Evolutionary conservation across 2,797 vertebrate genomes (phyloP), one percentile per base, ranked within the genome.

Genomic region (Cheirogaleus major): DNA sequence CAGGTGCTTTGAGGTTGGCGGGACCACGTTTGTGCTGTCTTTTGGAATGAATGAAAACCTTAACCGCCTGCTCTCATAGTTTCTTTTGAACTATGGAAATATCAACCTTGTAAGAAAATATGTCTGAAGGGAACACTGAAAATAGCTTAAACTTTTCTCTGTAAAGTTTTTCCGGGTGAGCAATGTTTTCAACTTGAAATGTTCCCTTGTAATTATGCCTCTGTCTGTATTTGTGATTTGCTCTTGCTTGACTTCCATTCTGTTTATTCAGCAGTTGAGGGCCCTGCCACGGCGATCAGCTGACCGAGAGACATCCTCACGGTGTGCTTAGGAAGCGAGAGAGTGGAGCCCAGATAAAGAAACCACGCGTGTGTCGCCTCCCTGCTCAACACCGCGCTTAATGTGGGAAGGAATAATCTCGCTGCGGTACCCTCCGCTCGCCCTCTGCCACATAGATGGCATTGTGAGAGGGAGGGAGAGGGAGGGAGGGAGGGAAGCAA

Each of bases 151-250:
- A 69, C 22, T 75, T 80, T 72, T 89, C 65, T 78, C 63, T 45
- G n/a, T 55, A 3, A 80, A 67, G 80, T 85, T 97, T 94, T 96
- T 90, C 92, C 5, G 27, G 73, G 83, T 72, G 84, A 97, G 93
- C 70, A 55, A 95, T 80, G 89, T 82, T 94, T 94, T 95, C 73
- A 25, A 59, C 80, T 75, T 17, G 5, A 89, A 96, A 73, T 5
- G 35, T 50, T 67, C 90, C 32, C 61, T 70, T 80, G 79, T 82
- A 96, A 93, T 96, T 63, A 81, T 9, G 94, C 72, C 55, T 73
- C 61, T 25, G 81, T 82, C 92, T 75, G 59, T 41, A 25, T 59
- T 41, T 23, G 35, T n/a, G 67, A 70, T 43, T 57, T 35, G 55
- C 41, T 79, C 80, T 45, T 13, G 52, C 95, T 90, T 17, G 18